Evolutionary conservation across 2,797 vertebrate species (phyloP).

Genomic region (Rhadinocentrus ornatus): DNA sequence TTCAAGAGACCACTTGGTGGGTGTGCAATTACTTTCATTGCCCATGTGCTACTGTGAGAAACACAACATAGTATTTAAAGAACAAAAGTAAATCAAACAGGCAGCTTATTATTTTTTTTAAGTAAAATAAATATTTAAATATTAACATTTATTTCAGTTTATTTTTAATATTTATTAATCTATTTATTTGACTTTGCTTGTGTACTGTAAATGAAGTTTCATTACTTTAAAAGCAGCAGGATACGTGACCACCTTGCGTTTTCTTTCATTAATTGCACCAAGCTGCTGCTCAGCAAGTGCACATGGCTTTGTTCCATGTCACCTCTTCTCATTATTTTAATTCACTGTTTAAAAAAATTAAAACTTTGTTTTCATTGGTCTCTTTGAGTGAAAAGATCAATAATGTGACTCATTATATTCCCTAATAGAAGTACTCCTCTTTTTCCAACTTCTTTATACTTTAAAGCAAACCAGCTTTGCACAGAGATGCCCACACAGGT

Average conservation of each 20-base stretch:
- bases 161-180: background rate
- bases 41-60: conserved; percentile 14
- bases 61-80: background rate
- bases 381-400: too few species aligned
- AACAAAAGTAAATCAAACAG: background rate
- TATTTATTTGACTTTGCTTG: too few species aligned
- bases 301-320: background rate
- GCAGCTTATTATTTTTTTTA: background rate
- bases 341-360: background rate
- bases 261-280: background rate
- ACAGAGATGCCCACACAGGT: too few species aligned
- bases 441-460: too few species aligned
- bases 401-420: too few species aligned
- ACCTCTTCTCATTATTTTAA: background rate
- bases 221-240: background rate
- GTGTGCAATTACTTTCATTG: conserved; percentile 33
- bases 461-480: too few species aligned
- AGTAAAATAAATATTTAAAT: background rate
- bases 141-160: background rate
- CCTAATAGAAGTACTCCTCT: too few species aligned
- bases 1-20: conserved; percentile 27
- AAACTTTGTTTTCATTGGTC: too few species aligned
- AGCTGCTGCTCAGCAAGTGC: background rate
- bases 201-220: background rate
- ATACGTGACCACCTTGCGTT: background rate